Evolutionary conservation across 2,888 invertebrate species (phyloP), one percentile per base, ranked within the genome.

Genomic region (Nymphalis c-album): DNA sequence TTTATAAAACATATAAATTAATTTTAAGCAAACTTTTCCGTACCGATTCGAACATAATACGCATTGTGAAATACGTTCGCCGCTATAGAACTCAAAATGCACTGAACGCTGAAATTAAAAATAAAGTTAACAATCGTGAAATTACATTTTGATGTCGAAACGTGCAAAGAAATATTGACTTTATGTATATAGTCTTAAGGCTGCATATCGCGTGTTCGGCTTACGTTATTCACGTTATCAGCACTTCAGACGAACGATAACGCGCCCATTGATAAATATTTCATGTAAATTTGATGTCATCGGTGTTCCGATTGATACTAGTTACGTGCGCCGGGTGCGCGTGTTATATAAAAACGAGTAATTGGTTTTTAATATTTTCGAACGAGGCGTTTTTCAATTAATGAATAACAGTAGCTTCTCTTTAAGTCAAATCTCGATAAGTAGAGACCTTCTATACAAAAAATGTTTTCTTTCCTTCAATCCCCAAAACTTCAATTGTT

Each of bases 111-210:
- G 40, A 40, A 13, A 40, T 40, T 40, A 40, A 40, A 13, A 40
- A 40, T 13, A 13, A 40, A 13, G 13, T 40, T 64, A 16, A 64
- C 64, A 57, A 64, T 64, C 46, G 20, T 58, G 13, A 17, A 57
- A 31, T 57, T 31, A 48, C 7, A 48, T 18, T 47, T 18, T 7
- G 22, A 13, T 26, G 10, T 6, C 40, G 40, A 13, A 13, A 40
- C 2, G 13, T 13, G 4, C 40, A 40, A 40, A 13, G 13, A 4
- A 40, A 40, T 13, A 40, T 40, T 13, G 40, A 18, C 18, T 48
- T 6, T n/a, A 48, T 6, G 1, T n/a, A 7, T 48, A 0, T 48
- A 16, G 7, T 18, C 8, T 2, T 48, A 48, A 48, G 7, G 48
- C 6, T 18, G 0, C 48, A n/a, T 18, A n/a, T 48, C 48, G 40